These are phyloP conservation scores for Oncorhynchus keta DNA, from an alignment of 2,113 vertebrate genomes.

Conservation along the genomic window DNA sequence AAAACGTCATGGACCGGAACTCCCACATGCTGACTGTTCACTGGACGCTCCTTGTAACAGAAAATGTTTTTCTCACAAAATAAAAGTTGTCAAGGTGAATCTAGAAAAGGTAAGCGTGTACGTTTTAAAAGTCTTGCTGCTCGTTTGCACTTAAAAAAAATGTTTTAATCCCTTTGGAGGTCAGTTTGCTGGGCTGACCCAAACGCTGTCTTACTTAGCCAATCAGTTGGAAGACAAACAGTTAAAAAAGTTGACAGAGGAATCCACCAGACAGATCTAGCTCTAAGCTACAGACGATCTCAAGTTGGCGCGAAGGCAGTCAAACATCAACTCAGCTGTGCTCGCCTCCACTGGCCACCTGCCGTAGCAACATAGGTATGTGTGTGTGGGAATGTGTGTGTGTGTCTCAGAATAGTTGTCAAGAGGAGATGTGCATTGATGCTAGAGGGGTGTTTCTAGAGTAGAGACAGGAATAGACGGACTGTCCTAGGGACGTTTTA, in stretches of 20 bases:
- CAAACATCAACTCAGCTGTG: constrained; percentile 49
- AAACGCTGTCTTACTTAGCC: constrained; percentile 7
- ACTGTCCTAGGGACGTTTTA: constrained; percentile 69
- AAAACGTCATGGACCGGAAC: constrained; percentile 90
- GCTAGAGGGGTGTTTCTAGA: constrained; percentile 57
- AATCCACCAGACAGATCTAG: constrained; percentile 45
- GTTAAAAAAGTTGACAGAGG: constrained; percentile 33
- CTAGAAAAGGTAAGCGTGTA: constrained; percentile 8
- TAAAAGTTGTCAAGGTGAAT: constrained; percentile 13
- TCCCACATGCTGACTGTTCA: constrained; percentile 85
- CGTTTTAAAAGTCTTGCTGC: too few species aligned
- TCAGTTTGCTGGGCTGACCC: constrained; percentile 37
- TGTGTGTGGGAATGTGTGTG: constrained; percentile 8
- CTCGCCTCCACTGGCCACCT: constrained; percentile 61
- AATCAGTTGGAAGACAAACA: constrained; percentile 39
- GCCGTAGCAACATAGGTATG: constrained; percentile 67
- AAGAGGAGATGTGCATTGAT: constrained; percentile 63
- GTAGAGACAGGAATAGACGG: constrained; percentile 48
- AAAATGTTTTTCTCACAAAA: constrained; percentile 13
- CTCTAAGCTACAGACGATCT: background rate
- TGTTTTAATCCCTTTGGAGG: too few species aligned
- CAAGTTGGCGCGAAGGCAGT: background rate
- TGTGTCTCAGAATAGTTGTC: constrained; percentile 52
- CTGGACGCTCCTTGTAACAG: constrained; percentile 32
- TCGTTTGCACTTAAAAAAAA: too few species aligned